Base-by-base conservation (phyloP, 2,797 vertebrate species). In the Phoebastria nigripes region DNA sequence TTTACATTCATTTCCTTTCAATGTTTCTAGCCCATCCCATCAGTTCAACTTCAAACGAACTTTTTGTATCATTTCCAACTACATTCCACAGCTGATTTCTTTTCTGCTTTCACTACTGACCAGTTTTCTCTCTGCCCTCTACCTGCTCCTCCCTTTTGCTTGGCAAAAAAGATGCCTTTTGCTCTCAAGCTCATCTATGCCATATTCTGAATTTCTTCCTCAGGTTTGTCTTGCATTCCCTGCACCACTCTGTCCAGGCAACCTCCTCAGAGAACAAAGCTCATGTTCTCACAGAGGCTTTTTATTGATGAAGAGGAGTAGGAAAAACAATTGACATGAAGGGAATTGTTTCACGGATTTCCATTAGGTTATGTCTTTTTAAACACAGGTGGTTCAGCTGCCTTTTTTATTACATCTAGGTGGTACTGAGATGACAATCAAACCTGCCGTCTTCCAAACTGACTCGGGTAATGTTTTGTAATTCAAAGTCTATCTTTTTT, bases 161-260 rank as follows among this genome's bases (percentile, higher is more conserved):
- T 1, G 2, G 6, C 21, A 39, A 37, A 37, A 63, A 51, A 42
- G 1, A 28, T 6, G 1, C 3, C 6, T 79, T 89, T 80, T 33
- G 19, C 4, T 28, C 9, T 69, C 8, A 35, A 63, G 11, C 11
- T 55, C 9, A 12, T 62, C 26, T 47, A 22, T 37, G 8, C 5
- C 17, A 19, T 18, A 15, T 58, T 82, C 39, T 59, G 46, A 54
- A 12, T 26, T 33, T 66, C 89, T 65, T 12, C 11, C 33, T 71
- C 21, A 56, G 9, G 7, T 44, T 73, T 44, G 3, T 8, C 11
- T 85, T 74, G 5, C 14, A 35, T 49, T 81, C 8, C 19, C 7
- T 69, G 14, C 12, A 47, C 5, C 12, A 54, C 3, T 47, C 10
- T 58, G 22, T 35, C 12, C 49, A 70, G n/a, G 14, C 18, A 81